Evolutionary conservation across 2,113 vertebrate genomes (phyloP), one percentile per base, ranked within the genome.

Genomic region (Chlamydotis undulata): DNA sequence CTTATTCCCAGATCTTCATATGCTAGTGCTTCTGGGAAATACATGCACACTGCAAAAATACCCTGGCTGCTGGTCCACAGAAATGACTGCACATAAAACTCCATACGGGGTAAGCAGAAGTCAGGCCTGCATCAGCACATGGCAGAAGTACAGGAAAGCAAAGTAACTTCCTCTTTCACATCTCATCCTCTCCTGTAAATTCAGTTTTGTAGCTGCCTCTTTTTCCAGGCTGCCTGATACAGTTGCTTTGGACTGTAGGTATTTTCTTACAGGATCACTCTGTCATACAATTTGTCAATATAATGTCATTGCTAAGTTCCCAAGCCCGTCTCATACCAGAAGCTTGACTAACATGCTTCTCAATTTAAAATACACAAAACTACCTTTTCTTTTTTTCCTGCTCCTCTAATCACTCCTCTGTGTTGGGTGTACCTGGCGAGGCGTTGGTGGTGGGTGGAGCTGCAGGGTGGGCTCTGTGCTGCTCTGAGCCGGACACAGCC

Each of bases 1-100:
- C 89, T 96, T 93, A 84, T 92, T 97, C 92, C 87, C 89, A 94
- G 89, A 93, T 96, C 83, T 94, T 96, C 78, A 53, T 74, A 67
- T 77, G 83, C 65, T 59, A 87, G 89, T 79, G 85, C 85, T 97
- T 94, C 84, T 94, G 94, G 92, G 95, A 97, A 96, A 95, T 73
- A 69, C 69, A 89, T 14, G 31, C 70, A 90, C 41, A 24, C 61
- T 82, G 65, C 81, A 94, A 75, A 95, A 96, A 80, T 52, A 87
- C 57, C 52, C 68, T 78, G 56, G 70, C 82, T 56, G 71, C 86
- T 70, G 61, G 67, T 60, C 55, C 57, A 35, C 50, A 77, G 91
- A 95, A 87, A 89, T 83, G 92, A 93, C 86, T 90, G 89, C 86
- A 52, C 78, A 74, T 76, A 88, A 87, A 94, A 69, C 77, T 57